Conservation (phyloP, 2,113 vertebrate genomes). For the Brachirus orientalis region DNA sequence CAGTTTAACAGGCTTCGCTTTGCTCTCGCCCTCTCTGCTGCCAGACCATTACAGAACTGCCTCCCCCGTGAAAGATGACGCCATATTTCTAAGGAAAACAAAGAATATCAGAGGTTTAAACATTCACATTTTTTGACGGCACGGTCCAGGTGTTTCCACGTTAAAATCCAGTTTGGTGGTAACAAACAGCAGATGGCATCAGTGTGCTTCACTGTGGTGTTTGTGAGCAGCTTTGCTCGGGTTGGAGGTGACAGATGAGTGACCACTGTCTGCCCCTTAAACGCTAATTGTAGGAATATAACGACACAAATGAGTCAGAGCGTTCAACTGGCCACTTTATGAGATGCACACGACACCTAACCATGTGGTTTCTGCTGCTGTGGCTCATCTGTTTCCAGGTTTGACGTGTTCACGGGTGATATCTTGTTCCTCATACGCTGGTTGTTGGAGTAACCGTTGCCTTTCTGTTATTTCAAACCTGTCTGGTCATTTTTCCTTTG, state of each 20-base stretch:
- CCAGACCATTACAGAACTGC: not conserved
- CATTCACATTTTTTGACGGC: not conserved
- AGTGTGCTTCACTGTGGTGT: conserved; percentile 24
- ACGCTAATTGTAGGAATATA: conserved; percentile 15
- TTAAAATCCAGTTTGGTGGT: not conserved
- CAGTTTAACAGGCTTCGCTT: conserved; percentile 30
- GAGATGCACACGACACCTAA: too few relatives aligned
- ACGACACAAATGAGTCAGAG: not conserved
- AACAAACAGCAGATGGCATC: conserved; percentile 74
- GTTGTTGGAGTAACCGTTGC: too few relatives aligned
- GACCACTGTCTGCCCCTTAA: conserved; percentile 40
- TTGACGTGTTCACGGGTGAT: too few relatives aligned
- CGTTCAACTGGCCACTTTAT: too few relatives aligned
- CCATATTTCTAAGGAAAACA: too few relatives aligned
- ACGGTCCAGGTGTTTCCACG: not conserved
- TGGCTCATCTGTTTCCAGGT: too few relatives aligned
- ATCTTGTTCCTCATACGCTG: too few relatives aligned
- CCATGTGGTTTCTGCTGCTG: too few relatives aligned
- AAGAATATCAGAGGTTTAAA: not conserved
- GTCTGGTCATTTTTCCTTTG: too few relatives aligned
- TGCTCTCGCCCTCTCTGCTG: not conserved
- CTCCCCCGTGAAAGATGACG: too few relatives aligned
- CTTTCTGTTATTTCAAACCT: too few relatives aligned
- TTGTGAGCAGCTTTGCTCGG: conserved; percentile 16
- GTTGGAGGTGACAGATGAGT: conserved; percentile 15